A percentile compares a stretch with the other conserved stretches of the same genome.
Evolutionary conservation across 2,797 vertebrate genomes (phyloP).

Genomic region (Alca torda): DNA sequence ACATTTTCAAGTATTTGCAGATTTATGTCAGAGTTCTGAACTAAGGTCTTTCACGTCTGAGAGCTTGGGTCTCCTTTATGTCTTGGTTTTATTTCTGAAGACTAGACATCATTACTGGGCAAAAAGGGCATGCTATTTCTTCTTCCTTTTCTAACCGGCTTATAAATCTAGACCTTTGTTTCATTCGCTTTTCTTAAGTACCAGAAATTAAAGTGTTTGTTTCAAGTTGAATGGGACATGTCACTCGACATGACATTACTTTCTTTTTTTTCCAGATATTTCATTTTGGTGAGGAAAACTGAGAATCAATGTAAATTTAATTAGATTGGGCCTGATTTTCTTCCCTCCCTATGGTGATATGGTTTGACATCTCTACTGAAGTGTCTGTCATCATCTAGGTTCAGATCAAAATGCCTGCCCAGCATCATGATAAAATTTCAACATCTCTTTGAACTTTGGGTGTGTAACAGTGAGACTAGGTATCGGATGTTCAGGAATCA

Average conservation of each 20-base stretch:
- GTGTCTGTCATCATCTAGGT: not conserved
- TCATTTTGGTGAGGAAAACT: not conserved
- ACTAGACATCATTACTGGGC: not conserved
- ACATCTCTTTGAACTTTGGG: not conserved
- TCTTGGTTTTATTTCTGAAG: not conserved
- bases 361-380: not conserved
- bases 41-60: not conserved
- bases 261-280: not conserved
- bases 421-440: not conserved
- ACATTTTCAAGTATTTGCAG: not conserved
- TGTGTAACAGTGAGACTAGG: not conserved
- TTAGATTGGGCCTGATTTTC: not conserved
- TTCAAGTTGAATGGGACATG: not conserved
- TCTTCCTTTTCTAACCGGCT: not conserved
- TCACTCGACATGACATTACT: not conserved
- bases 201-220: not conserved
- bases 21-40: not conserved
- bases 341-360: not conserved
- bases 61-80: not conserved
- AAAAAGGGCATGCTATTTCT: not conserved
- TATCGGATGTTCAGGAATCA: not conserved
- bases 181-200: not conserved
- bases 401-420: not conserved
- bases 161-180: not conserved
- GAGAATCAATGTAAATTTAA: not conserved